Percentiles rank a stretch among this genome's conserved stretches.
Conservation (phyloP, 2,888 invertebrate species). For the Xanthia togata region DNA sequence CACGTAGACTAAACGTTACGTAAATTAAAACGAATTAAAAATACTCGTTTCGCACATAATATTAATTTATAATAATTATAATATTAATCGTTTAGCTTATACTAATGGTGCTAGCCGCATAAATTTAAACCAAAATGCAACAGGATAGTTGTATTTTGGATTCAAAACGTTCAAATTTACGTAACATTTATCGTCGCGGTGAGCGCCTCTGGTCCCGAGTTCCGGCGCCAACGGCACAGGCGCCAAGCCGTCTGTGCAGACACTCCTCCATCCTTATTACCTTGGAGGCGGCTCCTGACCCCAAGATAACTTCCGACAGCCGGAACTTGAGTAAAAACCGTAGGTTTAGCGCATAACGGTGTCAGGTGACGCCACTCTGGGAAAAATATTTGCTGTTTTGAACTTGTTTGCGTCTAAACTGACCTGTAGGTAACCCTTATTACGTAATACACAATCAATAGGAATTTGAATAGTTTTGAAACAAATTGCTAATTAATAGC, state of each 20-base stretch:
- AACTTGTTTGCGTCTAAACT: background rate
- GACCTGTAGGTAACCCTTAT: no score
- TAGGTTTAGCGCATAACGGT: background rate
- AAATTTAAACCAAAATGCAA: background rate
- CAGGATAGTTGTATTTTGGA: background rate
- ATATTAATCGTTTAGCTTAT: no score
- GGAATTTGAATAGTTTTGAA: no score
- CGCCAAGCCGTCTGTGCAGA: background rate
- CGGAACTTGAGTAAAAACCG: background rate
- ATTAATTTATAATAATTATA: no score
- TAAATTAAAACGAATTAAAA: background rate
- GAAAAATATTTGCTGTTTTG: background rate
- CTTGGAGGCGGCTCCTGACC: background rate
- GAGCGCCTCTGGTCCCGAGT: background rate
- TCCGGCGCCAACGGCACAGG: background rate
- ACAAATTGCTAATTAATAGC: no score
- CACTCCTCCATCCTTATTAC: slow-evolving; percentile 4
- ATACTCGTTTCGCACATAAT: background rate
- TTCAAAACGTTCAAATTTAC: background rate
- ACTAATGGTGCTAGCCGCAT: background rate
- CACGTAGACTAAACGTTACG: background rate
- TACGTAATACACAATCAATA: no score
- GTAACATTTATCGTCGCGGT: background rate
- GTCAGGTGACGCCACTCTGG: background rate
- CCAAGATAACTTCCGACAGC: background rate